Percentiles rank a stretch among this genome's conserved stretches.
Conservation (phyloP, 2,888 invertebrate species). For the Eristalis intricaria region DNA sequence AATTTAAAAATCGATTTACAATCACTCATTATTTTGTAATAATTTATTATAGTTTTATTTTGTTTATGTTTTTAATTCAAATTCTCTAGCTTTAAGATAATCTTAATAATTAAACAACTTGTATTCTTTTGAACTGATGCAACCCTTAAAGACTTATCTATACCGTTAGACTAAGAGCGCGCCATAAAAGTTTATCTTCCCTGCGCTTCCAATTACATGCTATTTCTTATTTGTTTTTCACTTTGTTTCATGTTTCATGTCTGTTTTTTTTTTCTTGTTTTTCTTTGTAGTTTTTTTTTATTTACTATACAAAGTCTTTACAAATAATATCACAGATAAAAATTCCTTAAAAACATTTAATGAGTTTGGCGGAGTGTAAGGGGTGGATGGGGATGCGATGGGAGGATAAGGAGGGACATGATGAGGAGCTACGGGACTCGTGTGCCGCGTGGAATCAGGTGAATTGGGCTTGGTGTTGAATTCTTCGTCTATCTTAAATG, state of each 20-base stretch:
- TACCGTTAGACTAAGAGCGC: slow-evolving; percentile 28
- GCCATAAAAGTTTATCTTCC: neutral
- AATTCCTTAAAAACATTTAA: slow-evolving; percentile 73
- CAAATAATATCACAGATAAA: slow-evolving; percentile 75
- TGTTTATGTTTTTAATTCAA: neutral
- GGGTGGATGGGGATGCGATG: neutral
- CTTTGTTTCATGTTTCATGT: slow-evolving; percentile 8
- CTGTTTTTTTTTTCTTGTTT: slow-evolving; percentile 22
- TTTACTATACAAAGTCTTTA: slow-evolving; percentile 71
- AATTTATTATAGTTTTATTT: slow-evolving; percentile 31
- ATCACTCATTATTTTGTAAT: slow-evolving; percentile 44
- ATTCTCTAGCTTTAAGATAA: slow-evolving; percentile 2
- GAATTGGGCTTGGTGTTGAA: neutral
- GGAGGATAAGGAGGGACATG: neutral
- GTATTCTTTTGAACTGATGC: slow-evolving; percentile 56
- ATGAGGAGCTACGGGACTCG: neutral
- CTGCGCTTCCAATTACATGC: slow-evolving; percentile 34
- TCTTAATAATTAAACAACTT: slow-evolving; percentile 45
- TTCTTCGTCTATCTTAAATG: slow-evolving; percentile 8
- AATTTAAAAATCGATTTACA: slow-evolving; percentile 54
- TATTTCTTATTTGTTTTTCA: slow-evolving; percentile 31
- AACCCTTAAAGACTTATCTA: slow-evolving; percentile 59
- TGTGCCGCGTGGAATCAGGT: neutral
- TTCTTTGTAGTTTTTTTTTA: slow-evolving; percentile 17
- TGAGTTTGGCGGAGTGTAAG: slow-evolving; percentile 44